Evolutionary conservation across 2,888 invertebrate genomes (phyloP), one percentile per base, ranked within the genome.

Genomic region (Petrophora chlorosata): DNA sequence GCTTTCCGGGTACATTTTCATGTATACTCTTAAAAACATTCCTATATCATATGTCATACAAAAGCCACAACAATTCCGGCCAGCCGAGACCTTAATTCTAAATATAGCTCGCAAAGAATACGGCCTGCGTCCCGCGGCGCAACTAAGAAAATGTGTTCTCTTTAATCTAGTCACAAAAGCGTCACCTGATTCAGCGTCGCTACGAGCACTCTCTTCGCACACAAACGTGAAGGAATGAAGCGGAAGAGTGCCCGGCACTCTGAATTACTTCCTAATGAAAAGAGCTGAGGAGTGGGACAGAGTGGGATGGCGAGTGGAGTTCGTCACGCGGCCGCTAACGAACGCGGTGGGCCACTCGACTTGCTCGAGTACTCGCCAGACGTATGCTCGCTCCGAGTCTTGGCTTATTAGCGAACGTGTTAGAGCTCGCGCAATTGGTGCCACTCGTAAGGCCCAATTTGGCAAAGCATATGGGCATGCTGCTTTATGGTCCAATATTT

Each of bases 201-300:
- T 73, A 80, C 77, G 78, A 87, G 86, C 72, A 82, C 87, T 78
- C 86, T 79, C 70, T 73, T 14, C 68, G 64, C 79, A 71, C 73
- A 82, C 83, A 84, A 84, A 82, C 85, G 79, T 75, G 79, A 74
- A 88, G 85, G 86, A 87, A 90, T 87, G 89, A 85, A 85, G 82
- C 85, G 83, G 80, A 85, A 86, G 85, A 85, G 86, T 80, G 82
- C 80, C 82, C 78, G 79, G 80, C 75, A 82, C 87, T 88, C 87
- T 79, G 85, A 87, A 89, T 89, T 89, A 89, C 87, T 90, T 88
- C 87, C 88, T 89, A 90, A 89, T 89, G 89, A 90, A 90, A 88
- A 88, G 88, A 87, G 84, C 78, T 71, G 76, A 79, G 76, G 79
- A 85, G 86, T 83, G 80, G 79, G 77, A 73, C 75, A 71, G 78